These are phyloP conservation scores for Operophtera brumata DNA, from an alignment of 2,888 invertebrate genomes.

Conservation along the genomic window DNA sequence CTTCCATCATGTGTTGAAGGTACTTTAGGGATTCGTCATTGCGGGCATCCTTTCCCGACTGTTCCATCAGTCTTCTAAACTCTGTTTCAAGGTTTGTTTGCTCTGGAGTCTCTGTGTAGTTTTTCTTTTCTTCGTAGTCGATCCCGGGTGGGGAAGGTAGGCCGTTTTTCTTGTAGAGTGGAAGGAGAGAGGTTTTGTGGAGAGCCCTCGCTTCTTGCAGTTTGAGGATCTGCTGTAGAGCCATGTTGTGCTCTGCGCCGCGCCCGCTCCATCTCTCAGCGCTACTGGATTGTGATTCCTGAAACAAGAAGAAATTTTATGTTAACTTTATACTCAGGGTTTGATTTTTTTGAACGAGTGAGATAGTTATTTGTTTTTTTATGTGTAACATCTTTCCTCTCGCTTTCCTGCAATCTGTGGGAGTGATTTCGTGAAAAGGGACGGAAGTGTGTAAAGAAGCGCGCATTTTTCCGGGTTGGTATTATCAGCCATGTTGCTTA, in stretches of 20 bases:
- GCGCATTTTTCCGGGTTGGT: too few relatives aligned
- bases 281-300: conserved; percentile 91
- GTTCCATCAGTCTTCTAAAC: conserved; percentile 79
- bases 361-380: too few relatives aligned
- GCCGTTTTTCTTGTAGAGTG: conserved; percentile 71
- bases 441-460: too few relatives aligned
- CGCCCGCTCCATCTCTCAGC: conserved; percentile 95
- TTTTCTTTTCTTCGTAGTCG: conserved; percentile 55
- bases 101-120: conserved; percentile 60
- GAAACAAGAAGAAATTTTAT: conserved; percentile 62
- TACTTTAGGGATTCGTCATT: conserved; percentile 70
- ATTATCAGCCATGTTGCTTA: too few relatives aligned
- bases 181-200: conserved; percentile 79
- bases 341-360: too few relatives aligned
- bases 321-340: background rate
- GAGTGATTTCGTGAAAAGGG: too few relatives aligned
- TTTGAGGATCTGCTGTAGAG: conserved; percentile 94
- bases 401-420: too few relatives aligned
- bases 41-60: conserved; percentile 72
- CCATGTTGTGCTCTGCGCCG: conserved; percentile 94
- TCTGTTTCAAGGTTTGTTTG: conserved; percentile 81
- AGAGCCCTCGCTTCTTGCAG: conserved; percentile 92
- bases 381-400: too few relatives aligned
- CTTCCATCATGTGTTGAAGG: conserved; percentile 73
- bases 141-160: conserved; percentile 77